Conservation (phyloP, 35 echinoderm and acorn worm genomes). For the Strongylocentrotus purpuratus region DNA sequence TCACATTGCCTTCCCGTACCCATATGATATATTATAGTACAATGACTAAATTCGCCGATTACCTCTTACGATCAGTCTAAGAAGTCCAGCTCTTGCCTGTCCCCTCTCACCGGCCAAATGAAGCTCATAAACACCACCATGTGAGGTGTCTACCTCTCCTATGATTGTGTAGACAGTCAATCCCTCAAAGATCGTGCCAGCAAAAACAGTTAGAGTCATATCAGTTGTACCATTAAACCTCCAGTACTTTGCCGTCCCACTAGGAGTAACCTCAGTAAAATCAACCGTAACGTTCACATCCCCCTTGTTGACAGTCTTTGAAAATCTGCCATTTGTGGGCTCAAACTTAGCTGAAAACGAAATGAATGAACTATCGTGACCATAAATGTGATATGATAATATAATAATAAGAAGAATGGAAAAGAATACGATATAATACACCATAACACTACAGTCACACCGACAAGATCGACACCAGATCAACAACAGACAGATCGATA, state of each 20-base stretch:
- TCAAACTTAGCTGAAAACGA: background rate
- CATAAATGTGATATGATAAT: too few relatives aligned
- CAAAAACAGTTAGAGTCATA: background rate
- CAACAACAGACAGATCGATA: too few relatives aligned
- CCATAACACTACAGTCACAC: too few relatives aligned
- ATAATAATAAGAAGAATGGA: too few relatives aligned
- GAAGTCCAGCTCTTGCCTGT: background rate
- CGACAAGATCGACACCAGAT: too few relatives aligned
- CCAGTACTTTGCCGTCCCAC: background rate
- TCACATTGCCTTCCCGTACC: too few relatives aligned
- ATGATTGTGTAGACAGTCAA: background rate
- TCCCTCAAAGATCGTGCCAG: background rate
- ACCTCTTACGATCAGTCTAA: conserved; percentile 9
- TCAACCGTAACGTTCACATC: conserved; percentile 8
- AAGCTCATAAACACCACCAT: background rate
- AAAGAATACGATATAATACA: too few relatives aligned
- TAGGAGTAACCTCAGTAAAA: background rate
- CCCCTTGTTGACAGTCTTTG: background rate
- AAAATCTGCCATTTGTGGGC: background rate
- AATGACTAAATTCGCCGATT: too few relatives aligned
- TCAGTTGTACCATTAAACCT: conserved; percentile 5
- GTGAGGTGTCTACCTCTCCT: background rate
- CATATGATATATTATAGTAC: too few relatives aligned
- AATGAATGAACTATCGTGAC: too few relatives aligned
- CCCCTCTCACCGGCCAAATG: background rate